phyloP scores from a whole-genome alignment of 2,113 vertebrate species.

The Rhinoderma darwinii region DNA sequence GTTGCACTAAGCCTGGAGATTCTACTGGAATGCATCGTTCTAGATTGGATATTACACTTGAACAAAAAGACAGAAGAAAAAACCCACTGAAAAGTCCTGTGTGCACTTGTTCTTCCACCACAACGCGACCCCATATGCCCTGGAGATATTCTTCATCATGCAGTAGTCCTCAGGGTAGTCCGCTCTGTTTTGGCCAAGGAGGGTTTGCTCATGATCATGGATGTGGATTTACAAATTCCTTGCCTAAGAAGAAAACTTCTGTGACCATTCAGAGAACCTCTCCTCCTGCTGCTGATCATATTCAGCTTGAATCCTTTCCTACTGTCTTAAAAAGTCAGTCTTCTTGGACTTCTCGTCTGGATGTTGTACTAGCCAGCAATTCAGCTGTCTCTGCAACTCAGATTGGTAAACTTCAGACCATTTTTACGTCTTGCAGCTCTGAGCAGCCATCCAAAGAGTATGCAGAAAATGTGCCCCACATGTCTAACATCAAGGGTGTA shows the following conservation, averaged over 20 bases:
- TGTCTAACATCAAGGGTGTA: slow-evolving; percentile 63
- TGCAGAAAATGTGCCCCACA: slow-evolving; percentile 59
- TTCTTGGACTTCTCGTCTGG: slow-evolving; percentile 67
- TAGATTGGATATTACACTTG: slow-evolving; percentile 68
- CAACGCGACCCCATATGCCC: slow-evolving; percentile 58
- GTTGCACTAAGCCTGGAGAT: slow-evolving; percentile 42
- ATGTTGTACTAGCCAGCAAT: slow-evolving; percentile 64
- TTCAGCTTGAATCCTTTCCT: slow-evolving; percentile 62
- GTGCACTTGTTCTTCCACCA: slow-evolving; percentile 22
- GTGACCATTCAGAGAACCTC: slow-evolving; percentile 38
- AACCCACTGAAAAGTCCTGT: slow-evolving; percentile 7
- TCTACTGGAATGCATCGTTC: slow-evolving; percentile 66
- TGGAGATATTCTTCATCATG: slow-evolving; percentile 50
- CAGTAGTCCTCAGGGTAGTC: slow-evolving; percentile 6
- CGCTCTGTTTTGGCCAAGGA: slow-evolving; percentile 33
- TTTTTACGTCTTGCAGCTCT: slow-evolving; percentile 57
- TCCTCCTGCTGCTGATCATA: background rate
- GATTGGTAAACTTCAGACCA: slow-evolving; percentile 58
- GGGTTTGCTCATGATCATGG: slow-evolving; percentile 48
- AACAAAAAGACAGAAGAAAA: slow-evolving; percentile 59
- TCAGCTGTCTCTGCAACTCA: slow-evolving; percentile 62
- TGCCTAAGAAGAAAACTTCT: slow-evolving; percentile 59
- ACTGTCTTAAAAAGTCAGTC: slow-evolving; percentile 61
- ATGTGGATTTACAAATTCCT: slow-evolving; percentile 53
- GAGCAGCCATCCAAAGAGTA: slow-evolving; percentile 46